Conservation (phyloP, 2,113 vertebrate genomes). For the Tringa solitaria region DNA sequence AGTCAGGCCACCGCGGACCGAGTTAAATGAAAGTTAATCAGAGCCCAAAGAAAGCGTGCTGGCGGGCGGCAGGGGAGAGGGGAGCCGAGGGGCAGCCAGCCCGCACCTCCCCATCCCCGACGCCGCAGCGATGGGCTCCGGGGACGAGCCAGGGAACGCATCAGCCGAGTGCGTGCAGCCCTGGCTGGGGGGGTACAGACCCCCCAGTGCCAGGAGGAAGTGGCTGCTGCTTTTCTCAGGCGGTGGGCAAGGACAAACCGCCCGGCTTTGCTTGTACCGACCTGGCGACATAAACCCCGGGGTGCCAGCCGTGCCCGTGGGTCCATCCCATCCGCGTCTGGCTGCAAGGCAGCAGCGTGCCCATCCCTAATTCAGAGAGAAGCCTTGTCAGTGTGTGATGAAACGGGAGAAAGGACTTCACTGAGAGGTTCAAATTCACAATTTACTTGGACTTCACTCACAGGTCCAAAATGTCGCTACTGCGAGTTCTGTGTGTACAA, state of each 20-base stretch:
- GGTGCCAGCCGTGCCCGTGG: neutral
- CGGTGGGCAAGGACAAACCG: neutral
- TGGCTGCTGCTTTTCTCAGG: neutral
- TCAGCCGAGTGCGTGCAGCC: rapidly evolving
- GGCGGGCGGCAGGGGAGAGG: neutral
- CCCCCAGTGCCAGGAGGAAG: neutral
- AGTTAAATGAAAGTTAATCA: slow-evolving; percentile 13
- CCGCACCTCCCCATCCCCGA: rapidly evolving
- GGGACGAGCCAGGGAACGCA: neutral
- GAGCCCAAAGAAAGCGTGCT: neutral
- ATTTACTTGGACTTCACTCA: too few species aligned
- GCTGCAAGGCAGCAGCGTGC: neutral
- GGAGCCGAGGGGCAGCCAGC: neutral
- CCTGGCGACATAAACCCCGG: rapidly evolving
- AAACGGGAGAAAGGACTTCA: too few species aligned
- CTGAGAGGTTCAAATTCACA: too few species aligned
- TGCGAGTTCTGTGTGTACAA: too few species aligned
- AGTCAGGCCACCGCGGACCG: neutral
- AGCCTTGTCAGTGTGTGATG: rapidly evolving
- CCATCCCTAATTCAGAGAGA: neutral
- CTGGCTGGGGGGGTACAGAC: neutral
- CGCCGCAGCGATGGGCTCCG: rapidly evolving
- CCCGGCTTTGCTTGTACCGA: neutral
- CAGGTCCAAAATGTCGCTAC: too few species aligned
- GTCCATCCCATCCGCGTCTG: neutral